Evolutionary conservation across 2,888 invertebrate genomes (phyloP), one percentile per base, ranked within the genome.

Genomic region (Leptopilina syphax): DNA sequence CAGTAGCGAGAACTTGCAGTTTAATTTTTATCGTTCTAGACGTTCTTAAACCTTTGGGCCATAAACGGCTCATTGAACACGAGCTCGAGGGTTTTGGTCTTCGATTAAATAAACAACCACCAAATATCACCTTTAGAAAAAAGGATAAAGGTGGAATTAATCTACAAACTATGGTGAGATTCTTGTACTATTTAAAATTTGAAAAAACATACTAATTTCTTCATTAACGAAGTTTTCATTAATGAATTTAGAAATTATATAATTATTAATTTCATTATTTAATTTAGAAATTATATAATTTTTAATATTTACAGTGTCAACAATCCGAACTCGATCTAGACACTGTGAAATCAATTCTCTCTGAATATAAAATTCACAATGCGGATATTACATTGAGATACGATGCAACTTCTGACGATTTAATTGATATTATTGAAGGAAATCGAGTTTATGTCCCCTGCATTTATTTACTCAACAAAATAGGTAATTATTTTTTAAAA

Each of bases 121-220:
- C 99, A 41, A 99, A 99, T 92, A 99, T 99, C 90, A 95, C 96
- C 84, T 99, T 97, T 92, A 95, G 97, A 88, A 97, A 96, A 92
- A 99, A 99, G 94, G 99, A 99, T 88, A 99, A 99, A 93, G 99
- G 99, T 83, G 99, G 99, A 65, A 95, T 99, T 78, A 99, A 99
- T 93, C 94, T 99, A 85, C 98, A 98, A 91, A 94, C 94, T 47
- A 96, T 98, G 93, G 98, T 98, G 89, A 93, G 90, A 88, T 50
- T 44, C 8, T 44, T 44, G 18, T 18, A 18, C 18, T 18, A 18
- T 18, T 76, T 77, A 68, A n/a, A n/a, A 47, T 18, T 18, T 18
- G 18, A 54, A 47, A 44, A 44, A 44, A 6, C 34, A 1, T 4
- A 34, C 34, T 3, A 3, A 34, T 34, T 34, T 34, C 34, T 34